Percentiles rank a stretch among this genome's conserved stretches.
These are phyloP conservation scores for Phaonia tiefii DNA, from an alignment of 2,888 invertebrate genomes.

Conservation along the genomic window DNA sequence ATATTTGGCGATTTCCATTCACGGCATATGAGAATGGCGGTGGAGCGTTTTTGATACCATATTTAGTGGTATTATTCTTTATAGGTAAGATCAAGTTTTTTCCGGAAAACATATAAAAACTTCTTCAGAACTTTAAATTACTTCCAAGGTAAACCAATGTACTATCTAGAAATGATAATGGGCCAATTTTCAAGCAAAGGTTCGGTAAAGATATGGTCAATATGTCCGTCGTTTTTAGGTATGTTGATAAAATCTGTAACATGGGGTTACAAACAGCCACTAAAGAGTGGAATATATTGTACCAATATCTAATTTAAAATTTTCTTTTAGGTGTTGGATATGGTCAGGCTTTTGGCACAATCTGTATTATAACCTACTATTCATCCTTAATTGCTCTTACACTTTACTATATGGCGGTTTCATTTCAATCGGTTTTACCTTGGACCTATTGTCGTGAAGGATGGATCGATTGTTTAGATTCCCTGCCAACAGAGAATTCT, in stretches of 20 bases:
- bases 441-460: slow-evolving; percentile 85
- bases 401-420: slow-evolving; percentile 87
- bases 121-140: slow-evolving; percentile 7
- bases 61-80: slow-evolving; percentile 85
- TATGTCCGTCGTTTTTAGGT: slow-evolving; percentile 90
- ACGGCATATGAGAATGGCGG: slow-evolving; percentile 88
- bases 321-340: slow-evolving; percentile 88
- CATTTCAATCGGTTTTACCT: slow-evolving; percentile 86
- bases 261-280: too few species aligned
- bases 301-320: slow-evolving; percentile 77
- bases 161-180: slow-evolving; percentile 90
- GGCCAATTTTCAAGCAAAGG: slow-evolving; percentile 92
- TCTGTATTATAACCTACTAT: slow-evolving; percentile 88
- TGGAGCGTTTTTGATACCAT: slow-evolving; percentile 88
- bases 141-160: slow-evolving; percentile 84
- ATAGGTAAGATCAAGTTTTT: slow-evolving; percentile 81
- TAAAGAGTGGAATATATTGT: too few species aligned
- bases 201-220: slow-evolving; percentile 86
- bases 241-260: too few species aligned
- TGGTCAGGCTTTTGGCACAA: slow-evolving; percentile 84
- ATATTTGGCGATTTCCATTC: slow-evolving; percentile 86
- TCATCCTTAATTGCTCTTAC: slow-evolving; percentile 88
- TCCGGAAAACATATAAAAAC: background rate
- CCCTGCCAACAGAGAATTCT: slow-evolving; percentile 65
- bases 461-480: slow-evolving; percentile 81